These are phyloP conservation scores for Glyphotaelius pellucidus DNA, from an alignment of 2,888 invertebrate genomes.

Conservation along the genomic window DNA sequence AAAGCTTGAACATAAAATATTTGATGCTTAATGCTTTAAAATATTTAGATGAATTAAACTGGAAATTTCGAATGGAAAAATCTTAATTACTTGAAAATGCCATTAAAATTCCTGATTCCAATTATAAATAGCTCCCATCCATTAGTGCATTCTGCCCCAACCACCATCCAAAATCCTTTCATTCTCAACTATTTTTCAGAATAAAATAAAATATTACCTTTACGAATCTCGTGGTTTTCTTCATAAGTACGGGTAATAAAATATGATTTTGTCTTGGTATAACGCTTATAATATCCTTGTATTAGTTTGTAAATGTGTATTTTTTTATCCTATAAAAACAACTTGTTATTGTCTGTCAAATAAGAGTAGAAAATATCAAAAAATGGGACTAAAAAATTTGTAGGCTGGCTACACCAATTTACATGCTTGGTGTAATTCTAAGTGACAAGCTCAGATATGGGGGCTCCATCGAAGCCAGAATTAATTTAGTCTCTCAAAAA, in stretches of 20 bases:
- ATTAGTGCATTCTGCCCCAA: constrained; percentile 22
- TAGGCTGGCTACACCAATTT: too few species aligned
- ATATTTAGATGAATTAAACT: neutral
- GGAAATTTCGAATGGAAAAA: neutral
- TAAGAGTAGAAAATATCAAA: too few species aligned
- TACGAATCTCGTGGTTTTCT: neutral
- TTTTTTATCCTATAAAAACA: too few species aligned
- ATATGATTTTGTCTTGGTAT: too few species aligned
- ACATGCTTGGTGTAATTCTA: too few species aligned
- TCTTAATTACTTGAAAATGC: constrained; percentile 23
- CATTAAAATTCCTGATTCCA: constrained; percentile 38
- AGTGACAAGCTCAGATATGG: too few species aligned
- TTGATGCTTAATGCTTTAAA: neutral
- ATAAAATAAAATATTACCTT: neutral
- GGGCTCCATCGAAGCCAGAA: too few species aligned
- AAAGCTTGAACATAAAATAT: neutral
- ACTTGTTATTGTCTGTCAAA: too few species aligned
- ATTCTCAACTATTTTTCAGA: neutral
- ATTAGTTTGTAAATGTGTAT: too few species aligned
- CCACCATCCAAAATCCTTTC: neutral
- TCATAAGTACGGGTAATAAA: neutral
- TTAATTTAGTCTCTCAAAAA: too few species aligned
- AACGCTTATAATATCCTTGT: too few species aligned
- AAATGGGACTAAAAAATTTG: too few species aligned
- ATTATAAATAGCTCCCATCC: constrained; percentile 32